Evolutionary conservation across 2,888 invertebrate genomes (phyloP).

Genomic region (Plebejus anna): DNA sequence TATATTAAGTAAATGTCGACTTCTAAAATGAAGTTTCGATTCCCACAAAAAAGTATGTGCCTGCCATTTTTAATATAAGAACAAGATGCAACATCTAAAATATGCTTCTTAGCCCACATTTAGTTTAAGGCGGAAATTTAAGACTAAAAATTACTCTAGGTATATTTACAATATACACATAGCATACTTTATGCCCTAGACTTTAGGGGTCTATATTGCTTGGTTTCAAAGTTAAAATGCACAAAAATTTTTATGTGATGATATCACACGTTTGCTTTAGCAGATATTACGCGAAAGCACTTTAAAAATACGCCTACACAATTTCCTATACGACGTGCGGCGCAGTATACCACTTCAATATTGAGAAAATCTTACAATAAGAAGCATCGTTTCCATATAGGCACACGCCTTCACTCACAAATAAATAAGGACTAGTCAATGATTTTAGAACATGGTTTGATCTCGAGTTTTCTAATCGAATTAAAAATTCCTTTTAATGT

Average conservation of each 20-base stretch:
- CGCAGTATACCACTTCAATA: neutral
- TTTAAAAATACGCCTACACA: constrained; percentile 31
- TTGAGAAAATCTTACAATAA: constrained; percentile 12
- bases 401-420: constrained; percentile 24
- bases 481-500: constrained; percentile 35
- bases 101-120: constrained; percentile 50
- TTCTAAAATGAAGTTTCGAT: constrained; percentile 12
- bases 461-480: constrained; percentile 36
- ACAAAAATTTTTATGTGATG: constrained; percentile 43
- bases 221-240: constrained; percentile 40
- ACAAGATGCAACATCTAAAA: constrained; percentile 17
- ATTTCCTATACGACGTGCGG: constrained; percentile 15
- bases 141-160: constrained; percentile 55
- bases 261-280: constrained; percentile 57
- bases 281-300: constrained; percentile 56
- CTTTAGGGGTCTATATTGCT: constrained; percentile 61
- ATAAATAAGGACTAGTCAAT: constrained; percentile 33
- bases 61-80: constrained; percentile 10
- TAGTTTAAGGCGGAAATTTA: constrained; percentile 70
- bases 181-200: constrained; percentile 56
- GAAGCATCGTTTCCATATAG: constrained; percentile 10
- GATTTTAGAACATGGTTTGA: constrained; percentile 39
- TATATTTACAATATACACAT: constrained; percentile 76
- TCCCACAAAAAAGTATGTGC: constrained; percentile 2
- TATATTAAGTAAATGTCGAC: neutral